Evolutionary conservation across 2,113 vertebrate species (phyloP).

Genomic region (Ceyx melanurus): DNA sequence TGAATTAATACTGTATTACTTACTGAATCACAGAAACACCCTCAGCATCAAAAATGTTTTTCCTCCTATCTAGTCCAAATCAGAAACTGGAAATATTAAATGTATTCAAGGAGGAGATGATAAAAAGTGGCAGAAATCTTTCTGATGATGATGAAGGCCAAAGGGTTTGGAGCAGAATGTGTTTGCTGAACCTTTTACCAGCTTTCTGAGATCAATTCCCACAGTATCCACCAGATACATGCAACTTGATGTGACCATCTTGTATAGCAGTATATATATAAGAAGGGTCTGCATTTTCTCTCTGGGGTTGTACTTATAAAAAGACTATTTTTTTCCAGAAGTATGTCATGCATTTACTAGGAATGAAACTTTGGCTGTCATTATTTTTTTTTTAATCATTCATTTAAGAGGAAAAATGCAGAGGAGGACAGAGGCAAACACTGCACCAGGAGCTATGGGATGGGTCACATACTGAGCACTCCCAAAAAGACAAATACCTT

Average conservation of each 20-base stretch:
- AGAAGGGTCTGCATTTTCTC: constrained; percentile 76
- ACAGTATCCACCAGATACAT: constrained; percentile 38
- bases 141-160: not conserved
- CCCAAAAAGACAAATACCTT: constrained; percentile 87
- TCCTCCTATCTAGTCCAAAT: not conserved
- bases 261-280: not conserved
- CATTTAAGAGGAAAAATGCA: constrained; percentile 76
- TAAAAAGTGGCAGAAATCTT: not conserved
- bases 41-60: not conserved
- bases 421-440: constrained; percentile 16
- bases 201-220: constrained; percentile 75
- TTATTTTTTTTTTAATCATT: not conserved
- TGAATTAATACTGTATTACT: not conserved
- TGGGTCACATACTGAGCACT: constrained; percentile 57
- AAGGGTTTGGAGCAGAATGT: not conserved
- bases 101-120: not conserved
- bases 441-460: constrained; percentile 33
- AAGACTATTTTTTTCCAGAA: not conserved
- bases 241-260: constrained; percentile 58
- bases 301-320: not conserved
- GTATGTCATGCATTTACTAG: not conserved
- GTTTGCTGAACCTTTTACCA: constrained; percentile 47
- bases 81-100: not conserved
- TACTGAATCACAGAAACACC: not conserved
- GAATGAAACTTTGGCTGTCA: not conserved